These are phyloP conservation scores for Clarias platycephalus DNA, from an alignment of 2,797 vertebrate genomes.

Conservation along the genomic window DNA sequence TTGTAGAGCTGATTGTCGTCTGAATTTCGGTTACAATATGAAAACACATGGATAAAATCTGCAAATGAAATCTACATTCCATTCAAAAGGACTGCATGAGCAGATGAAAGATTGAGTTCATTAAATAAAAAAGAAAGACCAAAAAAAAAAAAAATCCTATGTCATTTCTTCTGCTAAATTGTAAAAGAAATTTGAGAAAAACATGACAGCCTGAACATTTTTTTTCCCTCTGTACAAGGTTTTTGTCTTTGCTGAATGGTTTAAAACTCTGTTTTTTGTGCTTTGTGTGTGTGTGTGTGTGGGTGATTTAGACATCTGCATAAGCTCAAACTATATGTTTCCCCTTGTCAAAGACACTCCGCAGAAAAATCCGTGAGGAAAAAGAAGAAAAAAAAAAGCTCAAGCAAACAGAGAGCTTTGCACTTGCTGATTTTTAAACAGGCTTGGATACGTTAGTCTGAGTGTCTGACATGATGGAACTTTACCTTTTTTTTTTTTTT, in stretches of 20 bases:
- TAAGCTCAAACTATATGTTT: conserved; percentile 48
- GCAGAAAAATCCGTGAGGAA: background rate
- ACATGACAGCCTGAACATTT: conserved; percentile 54
- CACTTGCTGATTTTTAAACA: conserved; percentile 19
- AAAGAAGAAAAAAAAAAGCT: background rate
- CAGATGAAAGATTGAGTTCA: conserved; percentile 51
- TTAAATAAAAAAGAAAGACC: background rate
- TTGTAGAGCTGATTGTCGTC: conserved; percentile 19
- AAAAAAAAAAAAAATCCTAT: conserved; percentile 18
- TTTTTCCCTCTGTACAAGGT: background rate
- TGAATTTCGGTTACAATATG: background rate
- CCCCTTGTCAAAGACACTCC: conserved; percentile 16
- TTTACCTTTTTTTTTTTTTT: background rate
- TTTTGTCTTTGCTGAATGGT: conserved; percentile 32
- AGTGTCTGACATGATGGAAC: conserved; percentile 14
- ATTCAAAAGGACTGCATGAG: conserved; percentile 42
- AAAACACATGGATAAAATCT: conserved; percentile 50
- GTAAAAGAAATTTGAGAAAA: conserved; percentile 40
- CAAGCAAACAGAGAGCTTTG: conserved; percentile 18
- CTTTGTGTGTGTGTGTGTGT: background rate
- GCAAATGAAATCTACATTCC: conserved; percentile 48
- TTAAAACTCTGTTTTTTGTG: conserved; percentile 51
- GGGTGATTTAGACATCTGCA: conserved; percentile 55
- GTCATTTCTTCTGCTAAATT: conserved; percentile 48
- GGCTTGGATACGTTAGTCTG: background rate